Conservation (phyloP, 2,797 vertebrate genomes). For the Champsocephalus gunnari region DNA sequence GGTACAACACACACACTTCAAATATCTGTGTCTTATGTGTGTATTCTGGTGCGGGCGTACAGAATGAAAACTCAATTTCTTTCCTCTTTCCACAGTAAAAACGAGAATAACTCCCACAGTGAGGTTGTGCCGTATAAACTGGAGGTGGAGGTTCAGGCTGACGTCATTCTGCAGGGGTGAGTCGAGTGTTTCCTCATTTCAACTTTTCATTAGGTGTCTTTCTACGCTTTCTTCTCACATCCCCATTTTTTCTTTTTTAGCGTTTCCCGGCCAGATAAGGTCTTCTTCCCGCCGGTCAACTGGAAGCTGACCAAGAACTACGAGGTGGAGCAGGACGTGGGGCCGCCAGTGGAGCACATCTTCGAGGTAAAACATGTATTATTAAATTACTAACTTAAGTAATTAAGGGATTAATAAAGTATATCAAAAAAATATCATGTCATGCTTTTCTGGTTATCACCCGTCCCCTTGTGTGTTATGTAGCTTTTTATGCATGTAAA, state of each 20-base stretch:
- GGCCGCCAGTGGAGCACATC: conserved; percentile 90
- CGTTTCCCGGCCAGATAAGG: conserved; percentile 91
- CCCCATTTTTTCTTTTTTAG: conserved; percentile 69
- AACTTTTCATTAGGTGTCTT: conserved; percentile 44
- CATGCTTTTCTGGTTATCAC: too few species aligned
- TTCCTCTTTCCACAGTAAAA: conserved; percentile 87
- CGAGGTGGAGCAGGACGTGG: conserved; percentile 85
- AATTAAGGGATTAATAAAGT: too few species aligned
- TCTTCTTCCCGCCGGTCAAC: conserved; percentile 87
- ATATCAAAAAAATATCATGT: too few species aligned
- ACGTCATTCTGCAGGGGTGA: conserved; percentile 91
- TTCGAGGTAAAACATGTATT: conserved; percentile 86
- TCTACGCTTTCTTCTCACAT: conserved; percentile 42
- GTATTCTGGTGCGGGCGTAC: neutral
- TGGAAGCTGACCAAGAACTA: conserved; percentile 85
- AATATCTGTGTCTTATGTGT: neutral
- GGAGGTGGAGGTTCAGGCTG: conserved; percentile 88
- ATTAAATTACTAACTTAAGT: too few species aligned
- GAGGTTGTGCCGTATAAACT: conserved; percentile 86
- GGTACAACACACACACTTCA: conserved; percentile 71
- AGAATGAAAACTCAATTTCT: conserved; percentile 29
- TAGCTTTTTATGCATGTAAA: too few species aligned
- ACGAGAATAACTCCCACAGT: conserved; percentile 95
- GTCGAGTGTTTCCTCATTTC: conserved; percentile 65
- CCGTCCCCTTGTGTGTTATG: too few species aligned